Percentiles rank a stretch among this genome's conserved stretches.
Conservation (phyloP, 2,797 vertebrate genomes). For the Lacerta viridis region DNA sequence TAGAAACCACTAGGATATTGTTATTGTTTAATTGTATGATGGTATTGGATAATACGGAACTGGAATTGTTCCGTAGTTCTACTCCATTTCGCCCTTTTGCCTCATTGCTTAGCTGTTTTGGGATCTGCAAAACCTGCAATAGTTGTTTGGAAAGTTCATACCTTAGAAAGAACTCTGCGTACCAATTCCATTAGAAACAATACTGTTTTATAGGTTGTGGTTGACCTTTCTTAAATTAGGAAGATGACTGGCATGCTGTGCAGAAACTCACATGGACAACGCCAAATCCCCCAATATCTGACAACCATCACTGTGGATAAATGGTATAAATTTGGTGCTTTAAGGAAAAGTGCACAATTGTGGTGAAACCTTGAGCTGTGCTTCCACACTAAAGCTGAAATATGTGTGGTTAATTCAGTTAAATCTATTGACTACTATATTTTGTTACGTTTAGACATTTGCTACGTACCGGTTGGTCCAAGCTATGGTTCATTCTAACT, state of each 20-base stretch:
- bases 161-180: background rate
- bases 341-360: no score
- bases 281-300: no score
- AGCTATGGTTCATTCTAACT: constrained; percentile 40
- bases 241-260: no score
- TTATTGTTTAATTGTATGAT: background rate
- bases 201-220: no score
- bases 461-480: background rate
- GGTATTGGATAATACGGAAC: background rate
- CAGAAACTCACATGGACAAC: no score
- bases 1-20: background rate
- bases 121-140: background rate
- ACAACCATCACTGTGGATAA: no score
- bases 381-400: background rate
- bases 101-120: background rate
- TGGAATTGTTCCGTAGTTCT: background rate
- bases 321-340: no score
- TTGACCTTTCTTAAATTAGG: no score
- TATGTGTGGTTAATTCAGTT: background rate
- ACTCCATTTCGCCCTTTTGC: background rate
- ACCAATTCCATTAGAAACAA: no score
- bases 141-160: background rate
- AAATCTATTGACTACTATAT: background rate
- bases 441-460: background rate
- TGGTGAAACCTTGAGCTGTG: background rate